Conservation (phyloP, 2,113 vertebrate species). For the Sardina pilchardus region DNA sequence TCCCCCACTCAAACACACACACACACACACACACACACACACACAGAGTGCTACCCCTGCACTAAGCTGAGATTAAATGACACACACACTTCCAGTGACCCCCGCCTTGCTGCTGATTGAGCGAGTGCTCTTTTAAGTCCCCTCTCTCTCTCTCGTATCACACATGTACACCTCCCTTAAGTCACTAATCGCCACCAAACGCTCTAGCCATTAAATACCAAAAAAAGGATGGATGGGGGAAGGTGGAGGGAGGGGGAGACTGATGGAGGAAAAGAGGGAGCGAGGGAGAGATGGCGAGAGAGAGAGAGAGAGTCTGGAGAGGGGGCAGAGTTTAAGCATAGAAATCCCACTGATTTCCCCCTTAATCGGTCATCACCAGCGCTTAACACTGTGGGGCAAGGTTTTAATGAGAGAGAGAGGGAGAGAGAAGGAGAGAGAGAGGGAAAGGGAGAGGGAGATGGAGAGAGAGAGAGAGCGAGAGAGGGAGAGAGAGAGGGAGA, state of each 20-base stretch:
- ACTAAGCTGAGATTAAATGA: constrained; percentile 71
- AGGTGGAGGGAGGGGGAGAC: constrained; percentile 18
- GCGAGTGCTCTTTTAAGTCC: constrained; percentile 65
- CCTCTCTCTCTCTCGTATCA: constrained; percentile 62
- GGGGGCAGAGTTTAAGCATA: constrained; percentile 36
- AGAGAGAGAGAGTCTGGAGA: constrained; percentile 27
- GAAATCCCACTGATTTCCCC: constrained; percentile 36
- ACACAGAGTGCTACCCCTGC: constrained; percentile 37
- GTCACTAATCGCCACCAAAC: constrained; percentile 67
- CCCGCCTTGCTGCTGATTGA: constrained; percentile 71
- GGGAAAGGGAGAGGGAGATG: not conserved
- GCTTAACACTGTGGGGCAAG: constrained; percentile 35
- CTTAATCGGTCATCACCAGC: constrained; percentile 39
- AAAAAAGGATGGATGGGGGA: not conserved
- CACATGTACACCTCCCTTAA: constrained; percentile 69
- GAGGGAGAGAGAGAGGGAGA: constrained; percentile 39
- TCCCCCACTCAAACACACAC: not conserved
- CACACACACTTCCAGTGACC: constrained; percentile 56
- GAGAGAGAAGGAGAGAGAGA: constrained; percentile 33
- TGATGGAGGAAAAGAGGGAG: constrained; percentile 27
- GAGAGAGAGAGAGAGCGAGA: not conserved
- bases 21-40: constrained; percentile 29
- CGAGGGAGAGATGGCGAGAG: not conserved
- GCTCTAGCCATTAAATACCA: constrained; percentile 62
- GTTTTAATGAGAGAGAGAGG: constrained; percentile 38